These are phyloP conservation scores for Pardalotus punctatus DNA, from an alignment of 2,113 vertebrate genomes.

Conservation along the genomic window DNA sequence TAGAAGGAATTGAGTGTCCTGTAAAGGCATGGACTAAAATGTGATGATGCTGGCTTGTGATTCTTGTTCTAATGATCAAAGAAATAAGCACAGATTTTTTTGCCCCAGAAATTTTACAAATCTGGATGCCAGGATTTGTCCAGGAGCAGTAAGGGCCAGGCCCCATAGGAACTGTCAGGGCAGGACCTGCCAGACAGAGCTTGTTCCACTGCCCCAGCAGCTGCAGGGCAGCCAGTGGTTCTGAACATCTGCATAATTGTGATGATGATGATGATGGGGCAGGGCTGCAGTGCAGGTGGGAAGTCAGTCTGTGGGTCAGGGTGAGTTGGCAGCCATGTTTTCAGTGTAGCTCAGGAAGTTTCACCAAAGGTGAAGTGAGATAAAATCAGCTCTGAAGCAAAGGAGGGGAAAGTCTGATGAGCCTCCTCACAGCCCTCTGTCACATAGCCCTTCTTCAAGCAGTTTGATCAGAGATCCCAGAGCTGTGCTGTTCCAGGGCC, in stretches of 20 bases:
- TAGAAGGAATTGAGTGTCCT: background rate
- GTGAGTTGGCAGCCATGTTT: too few relatives aligned
- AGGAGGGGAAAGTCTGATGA: background rate
- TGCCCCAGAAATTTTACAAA: background rate
- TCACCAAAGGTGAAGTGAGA: background rate
- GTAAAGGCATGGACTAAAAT: background rate
- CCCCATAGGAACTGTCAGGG: background rate
- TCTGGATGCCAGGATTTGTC: background rate
- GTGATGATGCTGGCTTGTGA: background rate
- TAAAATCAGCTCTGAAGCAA: background rate
- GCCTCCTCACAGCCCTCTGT: background rate
- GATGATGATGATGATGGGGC: background rate
- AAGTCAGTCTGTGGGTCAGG: background rate
- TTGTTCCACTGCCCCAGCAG: background rate
- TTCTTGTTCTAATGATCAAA: background rate
- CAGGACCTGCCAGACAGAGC: background rate
- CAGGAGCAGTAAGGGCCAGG: background rate
- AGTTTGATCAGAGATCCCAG: background rate
- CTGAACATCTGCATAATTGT: background rate
- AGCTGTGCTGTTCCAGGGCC: background rate
- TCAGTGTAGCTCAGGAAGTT: background rate
- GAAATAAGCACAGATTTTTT: background rate
- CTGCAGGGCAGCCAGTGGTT: background rate
- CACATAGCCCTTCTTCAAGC: background rate
- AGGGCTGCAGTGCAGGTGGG: background rate